A percentile compares a stretch with the other conserved stretches of the same genome.
Evolutionary conservation across 1,140 invertebrate species (phyloP).

Genomic region (Sarcophaga bullata): DNA sequence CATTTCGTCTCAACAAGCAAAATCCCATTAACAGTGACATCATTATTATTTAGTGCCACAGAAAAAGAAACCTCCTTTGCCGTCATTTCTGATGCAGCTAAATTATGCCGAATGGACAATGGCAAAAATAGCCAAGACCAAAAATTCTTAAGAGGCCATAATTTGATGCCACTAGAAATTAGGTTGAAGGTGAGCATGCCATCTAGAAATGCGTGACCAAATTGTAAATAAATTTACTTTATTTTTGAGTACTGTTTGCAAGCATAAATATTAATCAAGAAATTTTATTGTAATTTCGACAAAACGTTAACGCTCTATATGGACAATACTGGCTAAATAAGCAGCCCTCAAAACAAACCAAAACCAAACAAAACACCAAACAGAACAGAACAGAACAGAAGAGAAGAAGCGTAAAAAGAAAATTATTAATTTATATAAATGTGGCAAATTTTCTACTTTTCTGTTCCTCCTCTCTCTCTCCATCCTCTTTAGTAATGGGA

Average conservation of each 20-base stretch:
- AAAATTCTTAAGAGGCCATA: not conserved
- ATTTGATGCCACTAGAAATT: no score
- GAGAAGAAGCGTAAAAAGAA: not conserved
- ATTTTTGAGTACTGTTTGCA: not conserved
- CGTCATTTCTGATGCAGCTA: not conserved
- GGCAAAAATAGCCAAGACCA: not conserved
- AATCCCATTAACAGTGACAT: not conserved
- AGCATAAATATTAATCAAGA: constrained; percentile 14
- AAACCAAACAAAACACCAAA: not conserved
- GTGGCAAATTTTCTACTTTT: no score
- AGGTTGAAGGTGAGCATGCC: not conserved
- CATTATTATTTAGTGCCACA: not conserved
- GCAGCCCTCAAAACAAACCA: not conserved
- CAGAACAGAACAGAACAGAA: not conserved
- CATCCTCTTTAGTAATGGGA: not conserved
- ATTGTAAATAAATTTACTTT: constrained; percentile 8
- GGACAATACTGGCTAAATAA: no score
- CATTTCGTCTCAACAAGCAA: not conserved
- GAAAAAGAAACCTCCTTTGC: not conserved
- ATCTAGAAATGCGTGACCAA: constrained; percentile 1
- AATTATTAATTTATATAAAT: constrained; percentile 8
- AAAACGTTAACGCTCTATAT: not conserved
- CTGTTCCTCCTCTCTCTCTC: no score
- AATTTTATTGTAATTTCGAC: not conserved
- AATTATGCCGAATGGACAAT: not conserved